These are phyloP conservation scores for Phaetusa simplex DNA, from an alignment of 2,113 vertebrate genomes.

Conservation along the genomic window DNA sequence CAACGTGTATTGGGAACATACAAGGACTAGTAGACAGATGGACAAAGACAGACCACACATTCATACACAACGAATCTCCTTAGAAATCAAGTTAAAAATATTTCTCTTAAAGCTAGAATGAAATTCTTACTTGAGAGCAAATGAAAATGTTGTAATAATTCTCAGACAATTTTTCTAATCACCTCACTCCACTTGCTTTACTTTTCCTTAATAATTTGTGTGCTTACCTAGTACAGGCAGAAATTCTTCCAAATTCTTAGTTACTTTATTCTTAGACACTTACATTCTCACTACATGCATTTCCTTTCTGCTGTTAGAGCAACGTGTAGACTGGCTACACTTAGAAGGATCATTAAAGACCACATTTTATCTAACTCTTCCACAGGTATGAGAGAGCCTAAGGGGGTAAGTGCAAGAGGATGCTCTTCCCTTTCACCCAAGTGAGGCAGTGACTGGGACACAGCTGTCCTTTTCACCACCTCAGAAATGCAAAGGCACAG, in stretches of 20 bases:
- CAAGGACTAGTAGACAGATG: neutral
- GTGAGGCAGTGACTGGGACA: neutral
- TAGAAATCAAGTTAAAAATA: neutral
- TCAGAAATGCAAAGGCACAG: neutral
- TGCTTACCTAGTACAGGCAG: neutral
- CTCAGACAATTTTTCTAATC: neutral
- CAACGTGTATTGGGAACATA: neutral
- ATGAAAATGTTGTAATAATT: neutral
- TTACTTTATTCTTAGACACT: neutral
- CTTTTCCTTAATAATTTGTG: neutral
- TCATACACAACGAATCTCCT: neutral
- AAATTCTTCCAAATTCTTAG: neutral
- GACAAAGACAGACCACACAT: neutral
- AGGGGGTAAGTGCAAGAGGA: neutral
- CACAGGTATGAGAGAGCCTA: neutral
- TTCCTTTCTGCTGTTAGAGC: neutral
- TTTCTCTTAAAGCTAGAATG: neutral
- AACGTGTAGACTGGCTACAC: neutral
- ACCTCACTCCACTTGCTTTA: neutral
- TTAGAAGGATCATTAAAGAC: neutral
- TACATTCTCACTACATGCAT: accelerated
- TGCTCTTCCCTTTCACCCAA: neutral
- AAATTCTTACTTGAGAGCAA: neutral
- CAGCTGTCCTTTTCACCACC: neutral
- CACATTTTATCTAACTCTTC: neutral